phyloP scores from a whole-genome alignment of 2,797 vertebrate species.

The Smutsia gigantea region DNA sequence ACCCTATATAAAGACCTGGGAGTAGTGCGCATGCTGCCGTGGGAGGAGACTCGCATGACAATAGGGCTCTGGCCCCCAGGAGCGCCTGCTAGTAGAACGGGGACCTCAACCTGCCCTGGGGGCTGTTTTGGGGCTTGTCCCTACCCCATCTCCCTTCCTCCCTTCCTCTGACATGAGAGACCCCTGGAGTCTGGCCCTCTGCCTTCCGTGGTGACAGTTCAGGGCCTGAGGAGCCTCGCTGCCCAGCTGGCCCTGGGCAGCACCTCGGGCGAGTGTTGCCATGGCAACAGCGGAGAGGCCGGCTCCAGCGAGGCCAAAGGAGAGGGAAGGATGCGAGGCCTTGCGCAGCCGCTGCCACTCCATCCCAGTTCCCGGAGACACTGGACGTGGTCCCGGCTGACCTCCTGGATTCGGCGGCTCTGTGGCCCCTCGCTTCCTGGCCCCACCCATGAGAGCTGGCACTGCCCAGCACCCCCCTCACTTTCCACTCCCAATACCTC shows the following conservation, averaged over 20 bases:
- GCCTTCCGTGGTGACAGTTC: neutral
- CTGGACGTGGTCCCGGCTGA: neutral
- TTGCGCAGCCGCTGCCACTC: neutral
- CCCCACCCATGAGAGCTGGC: neutral
- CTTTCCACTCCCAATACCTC: neutral
- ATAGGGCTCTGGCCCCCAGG: neutral
- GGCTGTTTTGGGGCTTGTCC: neutral
- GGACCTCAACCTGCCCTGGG: neutral
- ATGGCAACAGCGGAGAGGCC: slow-evolving; percentile 52
- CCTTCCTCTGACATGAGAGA: neutral
- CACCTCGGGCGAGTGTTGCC: slow-evolving; percentile 55
- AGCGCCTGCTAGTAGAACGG: neutral
- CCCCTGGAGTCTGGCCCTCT: neutral
- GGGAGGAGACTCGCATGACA: accelerated
- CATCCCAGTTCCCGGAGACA: accelerated
- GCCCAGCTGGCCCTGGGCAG: slow-evolving; percentile 45
- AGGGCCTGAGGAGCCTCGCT: neutral
- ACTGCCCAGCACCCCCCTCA: neutral
- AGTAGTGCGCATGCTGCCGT: accelerated
- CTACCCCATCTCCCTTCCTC: neutral
- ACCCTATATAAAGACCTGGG: neutral
- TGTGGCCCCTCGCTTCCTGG: neutral
- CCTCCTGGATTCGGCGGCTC: neutral
- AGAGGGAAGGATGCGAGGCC: neutral
- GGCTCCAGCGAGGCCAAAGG: neutral